Evolutionary conservation across 2,113 vertebrate genomes (phyloP).

Genomic region (Boleophthalmus pectinirostris): DNA sequence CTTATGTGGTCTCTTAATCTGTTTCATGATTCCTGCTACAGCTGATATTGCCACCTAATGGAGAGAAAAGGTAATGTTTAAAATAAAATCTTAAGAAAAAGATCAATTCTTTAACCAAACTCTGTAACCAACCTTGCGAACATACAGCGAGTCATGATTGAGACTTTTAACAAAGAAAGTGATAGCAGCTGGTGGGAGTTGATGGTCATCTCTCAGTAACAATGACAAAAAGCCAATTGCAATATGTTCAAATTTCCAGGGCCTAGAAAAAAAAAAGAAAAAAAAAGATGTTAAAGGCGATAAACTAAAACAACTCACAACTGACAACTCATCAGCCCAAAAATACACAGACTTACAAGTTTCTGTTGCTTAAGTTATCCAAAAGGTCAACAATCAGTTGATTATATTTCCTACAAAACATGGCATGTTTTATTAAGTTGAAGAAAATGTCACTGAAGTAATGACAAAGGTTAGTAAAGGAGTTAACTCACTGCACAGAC

Average conservation of each 20-base stretch:
- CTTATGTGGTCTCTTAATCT: constrained; percentile 90
- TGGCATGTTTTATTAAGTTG: constrained; percentile 9
- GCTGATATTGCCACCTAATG: constrained; percentile 93
- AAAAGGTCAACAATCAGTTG: constrained; percentile 85
- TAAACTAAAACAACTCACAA: neutral
- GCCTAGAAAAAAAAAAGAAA: constrained; percentile 72
- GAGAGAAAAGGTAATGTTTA: constrained; percentile 43
- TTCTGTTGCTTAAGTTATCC: constrained; percentile 86
- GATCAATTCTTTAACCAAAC: neutral
- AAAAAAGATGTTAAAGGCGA: constrained; percentile 16
- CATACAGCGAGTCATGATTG: constrained; percentile 94
- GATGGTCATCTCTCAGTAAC: constrained; percentile 89
- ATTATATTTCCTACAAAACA: constrained; percentile 86
- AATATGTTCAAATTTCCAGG: constrained; percentile 98
- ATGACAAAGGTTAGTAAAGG: neutral
- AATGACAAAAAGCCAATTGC: constrained; percentile 92
- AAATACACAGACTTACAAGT: constrained; percentile 82
- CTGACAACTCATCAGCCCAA: neutral
- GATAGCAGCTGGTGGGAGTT: constrained; percentile 85
- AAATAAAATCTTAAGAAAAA: neutral
- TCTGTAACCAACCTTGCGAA: constrained; percentile 85
- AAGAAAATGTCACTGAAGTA: neutral
- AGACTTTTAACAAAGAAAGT: constrained; percentile 93
- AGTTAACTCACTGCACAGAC: constrained; percentile 81
- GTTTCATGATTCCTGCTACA: constrained; percentile 93